Base-by-base conservation (phyloP, 2,797 vertebrate species). In the Tolypeutes matacus region DNA sequence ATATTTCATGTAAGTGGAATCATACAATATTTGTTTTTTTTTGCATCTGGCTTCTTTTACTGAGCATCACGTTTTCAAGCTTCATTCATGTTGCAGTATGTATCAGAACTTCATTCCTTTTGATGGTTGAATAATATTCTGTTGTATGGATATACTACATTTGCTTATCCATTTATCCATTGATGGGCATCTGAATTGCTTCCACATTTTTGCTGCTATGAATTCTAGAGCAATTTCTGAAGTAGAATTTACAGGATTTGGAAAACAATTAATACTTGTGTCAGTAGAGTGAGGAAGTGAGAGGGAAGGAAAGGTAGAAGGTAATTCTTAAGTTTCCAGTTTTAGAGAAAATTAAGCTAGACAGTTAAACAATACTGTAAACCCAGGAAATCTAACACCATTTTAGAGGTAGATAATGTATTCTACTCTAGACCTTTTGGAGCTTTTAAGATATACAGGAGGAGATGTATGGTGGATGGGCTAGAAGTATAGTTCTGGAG, bases 301-400 rank as follows among this genome's bases (percentile, higher is more conserved):
- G 29, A 84, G n/a, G 64, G 77, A 83, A 39, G 29, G 51, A 76
- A 81, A 46, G 3, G 27, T 20, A 36, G 31, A 65, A 89, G 69
- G 21, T n/a, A 58, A 83, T 80, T 91, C 34, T 81, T 73, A 34
- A 4, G 58, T 92, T 90, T 91, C 58, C 39, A 82, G 23, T 60
- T 91, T 86, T 82, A 88, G 69, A 92, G 42, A 67, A 17, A 93
- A 82, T 60, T 36, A 77, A 67, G 46, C 86, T 75, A 92, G 58
- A 36, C 17, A 85, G 81, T 64, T 36, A 69, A 72, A 64, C 17
- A 64, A 70, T 17, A 72, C 3, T 20, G 12, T 75, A 96, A 81
- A 90, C 7, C 49, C 0, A 77, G 62, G 27, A 72, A 70, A 64
- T 51, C 12, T 5, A 81, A 3, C 42, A 58, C n/a, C 73, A 51